These are phyloP conservation scores for Apamea epomidion DNA, from an alignment of 2,888 invertebrate genomes.

Conservation along the genomic window DNA sequence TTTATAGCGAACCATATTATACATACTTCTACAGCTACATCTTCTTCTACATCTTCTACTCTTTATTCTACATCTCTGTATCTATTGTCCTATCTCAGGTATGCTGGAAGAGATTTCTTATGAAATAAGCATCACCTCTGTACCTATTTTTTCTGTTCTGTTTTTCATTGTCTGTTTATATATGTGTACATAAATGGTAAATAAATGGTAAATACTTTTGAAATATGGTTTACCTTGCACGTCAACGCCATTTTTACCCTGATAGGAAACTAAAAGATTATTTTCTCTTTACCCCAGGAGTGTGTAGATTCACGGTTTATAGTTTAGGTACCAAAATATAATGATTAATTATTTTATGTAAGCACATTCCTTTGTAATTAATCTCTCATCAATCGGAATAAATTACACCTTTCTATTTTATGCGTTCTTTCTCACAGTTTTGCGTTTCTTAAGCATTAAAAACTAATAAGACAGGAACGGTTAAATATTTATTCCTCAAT, in stretches of 20 bases:
- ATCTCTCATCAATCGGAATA: not conserved
- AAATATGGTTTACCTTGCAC: not conserved
- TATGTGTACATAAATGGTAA: too few species aligned
- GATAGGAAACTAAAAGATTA: not conserved
- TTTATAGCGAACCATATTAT: not conserved
- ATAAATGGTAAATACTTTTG: too few species aligned
- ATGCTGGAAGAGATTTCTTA: too few species aligned
- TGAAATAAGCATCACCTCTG: too few species aligned
- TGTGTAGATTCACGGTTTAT: not conserved
- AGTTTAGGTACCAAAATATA: not conserved
- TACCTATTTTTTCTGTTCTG: too few species aligned
- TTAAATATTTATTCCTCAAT: too few species aligned
- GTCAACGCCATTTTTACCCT: not conserved
- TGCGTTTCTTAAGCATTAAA: not conserved
- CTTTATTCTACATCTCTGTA: too few species aligned
- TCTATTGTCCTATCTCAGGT: too few species aligned
- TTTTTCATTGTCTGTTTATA: too few species aligned
- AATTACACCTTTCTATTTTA: not conserved
- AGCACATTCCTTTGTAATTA: not conserved
- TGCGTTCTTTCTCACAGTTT: not conserved
- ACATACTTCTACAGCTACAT: too few species aligned
- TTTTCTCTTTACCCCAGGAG: not conserved
- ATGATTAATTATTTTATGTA: not conserved
- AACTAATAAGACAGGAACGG: not conserved
- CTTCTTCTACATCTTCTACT: too few species aligned